Evolutionary conservation across 2,888 invertebrate genomes (phyloP), one percentile per base, ranked within the genome.

Genomic region (Unio delphinus): DNA sequence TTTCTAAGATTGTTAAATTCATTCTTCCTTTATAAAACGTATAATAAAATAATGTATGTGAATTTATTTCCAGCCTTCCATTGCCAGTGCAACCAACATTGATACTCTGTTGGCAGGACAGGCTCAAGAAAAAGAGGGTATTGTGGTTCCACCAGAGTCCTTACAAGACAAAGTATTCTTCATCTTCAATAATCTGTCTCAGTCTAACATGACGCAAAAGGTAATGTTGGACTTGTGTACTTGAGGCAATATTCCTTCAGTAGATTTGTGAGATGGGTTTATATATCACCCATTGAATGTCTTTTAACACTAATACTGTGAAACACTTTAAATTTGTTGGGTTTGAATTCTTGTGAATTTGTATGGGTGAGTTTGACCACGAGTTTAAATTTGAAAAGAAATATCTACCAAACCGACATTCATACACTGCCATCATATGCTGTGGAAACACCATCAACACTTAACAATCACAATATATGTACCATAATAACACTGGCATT

Each of bases 91-190:
- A 0, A 99, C 99, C 17, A 99, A 98, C 88, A 99, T 99, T 80
- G 98, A 98, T 87, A 99, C 98, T 0, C 91, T 99, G 68, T 92
- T 99, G 7, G 96, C 98, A 0, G 97, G 97, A 84, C 97, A 98
- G 85, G 97, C 97, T 83, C 69, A 67, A 23, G 94, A 87, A 68
- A 94, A 86, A 61, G 88, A 89, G 68, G 87, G 87, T 65, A 83
- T 98, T 20, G 94, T 93, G 20, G 92, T 95, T 1, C 99, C 99
- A 0, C 96, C 97, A 0, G 99, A 99, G 90, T 92, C 94, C 3
- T 92, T 98, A 55, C 98, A 98, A 91, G 99, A 99, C 90, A 99
- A 99, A 91, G 96, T 98, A 7, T 98, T 98, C 15, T 99, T 99
- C 90, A 98, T 99, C 83, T 99, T 99, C 91, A 99, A 99, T 91